phyloP scores from a whole-genome alignment of 2,113 vertebrate species.

The Oncorhynchus masou region DNA sequence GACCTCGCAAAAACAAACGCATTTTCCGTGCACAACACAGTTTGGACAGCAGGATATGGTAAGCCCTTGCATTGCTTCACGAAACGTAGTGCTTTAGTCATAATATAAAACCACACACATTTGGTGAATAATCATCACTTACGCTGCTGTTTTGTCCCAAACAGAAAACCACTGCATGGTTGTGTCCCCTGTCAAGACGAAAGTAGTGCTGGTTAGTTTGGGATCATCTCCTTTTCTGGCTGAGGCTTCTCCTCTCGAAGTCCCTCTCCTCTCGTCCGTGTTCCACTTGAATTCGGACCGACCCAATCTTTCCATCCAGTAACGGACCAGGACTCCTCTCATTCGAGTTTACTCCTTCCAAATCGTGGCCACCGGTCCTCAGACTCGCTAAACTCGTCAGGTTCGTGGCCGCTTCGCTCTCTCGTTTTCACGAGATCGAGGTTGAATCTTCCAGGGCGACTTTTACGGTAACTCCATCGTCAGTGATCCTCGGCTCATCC shows the following conservation, averaged over 20 bases:
- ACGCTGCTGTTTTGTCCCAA: slow-evolving; percentile 93
- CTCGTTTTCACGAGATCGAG: slow-evolving; percentile 42
- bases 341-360: slow-evolving; percentile 38
- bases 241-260: slow-evolving; percentile 45
- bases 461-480: slow-evolving; percentile 18
- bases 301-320: slow-evolving; percentile 70
- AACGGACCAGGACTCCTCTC: slow-evolving; percentile 45
- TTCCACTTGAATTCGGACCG: slow-evolving; percentile 73
- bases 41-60: not conserved
- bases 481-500: slow-evolving; percentile 25
- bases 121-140: slow-evolving; percentile 64
- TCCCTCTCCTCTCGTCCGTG: slow-evolving; percentile 79
- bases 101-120: not conserved
- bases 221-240: slow-evolving; percentile 71
- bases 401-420: slow-evolving; percentile 63
- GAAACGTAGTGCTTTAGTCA: not conserved
- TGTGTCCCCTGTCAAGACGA: slow-evolving; percentile 90
- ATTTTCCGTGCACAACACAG: slow-evolving; percentile 29
- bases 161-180: slow-evolving; percentile 97
- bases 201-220: slow-evolving; percentile 83
- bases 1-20: slow-evolving; percentile 5
- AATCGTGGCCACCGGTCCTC: slow-evolving; percentile 28
- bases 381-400: slow-evolving; percentile 51
- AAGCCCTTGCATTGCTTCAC: not conserved
- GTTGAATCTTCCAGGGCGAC: slow-evolving; percentile 22